phyloP scores from a whole-genome alignment of 2,888 invertebrate genomes.

The Tipula helvola region DNA sequence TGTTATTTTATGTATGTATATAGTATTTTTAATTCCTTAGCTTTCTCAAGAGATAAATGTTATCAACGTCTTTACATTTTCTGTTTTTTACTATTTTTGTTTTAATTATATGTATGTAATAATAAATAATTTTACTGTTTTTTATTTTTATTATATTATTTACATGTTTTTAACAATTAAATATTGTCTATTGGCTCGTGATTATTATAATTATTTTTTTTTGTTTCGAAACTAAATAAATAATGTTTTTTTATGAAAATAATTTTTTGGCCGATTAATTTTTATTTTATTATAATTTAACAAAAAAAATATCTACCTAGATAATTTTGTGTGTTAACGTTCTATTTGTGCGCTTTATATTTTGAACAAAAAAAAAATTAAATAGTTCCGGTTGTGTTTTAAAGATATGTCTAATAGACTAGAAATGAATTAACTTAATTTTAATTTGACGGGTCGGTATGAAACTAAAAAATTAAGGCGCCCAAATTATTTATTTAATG shows the following conservation, averaged over 20 bases:
- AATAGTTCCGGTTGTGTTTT: background rate
- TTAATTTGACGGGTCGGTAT: background rate
- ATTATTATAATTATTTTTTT: background rate
- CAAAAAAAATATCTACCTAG: background rate
- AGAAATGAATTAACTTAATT: background rate
- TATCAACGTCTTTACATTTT: background rate
- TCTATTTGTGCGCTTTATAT: background rate
- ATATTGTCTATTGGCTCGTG: slow-evolving; percentile 9
- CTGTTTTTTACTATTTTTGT: background rate
- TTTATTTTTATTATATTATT: background rate
- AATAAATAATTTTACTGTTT: background rate
- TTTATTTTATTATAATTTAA: background rate
- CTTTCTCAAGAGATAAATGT: background rate
- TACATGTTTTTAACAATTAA: slow-evolving; percentile 7
- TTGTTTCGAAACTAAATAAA: background rate
- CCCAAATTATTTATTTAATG: background rate
- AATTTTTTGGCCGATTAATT: background rate
- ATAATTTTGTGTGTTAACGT: background rate
- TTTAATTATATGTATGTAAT: background rate
- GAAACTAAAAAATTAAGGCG: background rate
- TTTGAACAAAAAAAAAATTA: background rate
- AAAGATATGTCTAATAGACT: background rate
- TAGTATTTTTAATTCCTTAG: background rate
- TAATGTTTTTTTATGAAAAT: background rate
- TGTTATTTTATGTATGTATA: background rate